Evolutionary conservation across 1,140 invertebrate genomes (phyloP).

Genomic region (Dolichoris vasculosae): DNA sequence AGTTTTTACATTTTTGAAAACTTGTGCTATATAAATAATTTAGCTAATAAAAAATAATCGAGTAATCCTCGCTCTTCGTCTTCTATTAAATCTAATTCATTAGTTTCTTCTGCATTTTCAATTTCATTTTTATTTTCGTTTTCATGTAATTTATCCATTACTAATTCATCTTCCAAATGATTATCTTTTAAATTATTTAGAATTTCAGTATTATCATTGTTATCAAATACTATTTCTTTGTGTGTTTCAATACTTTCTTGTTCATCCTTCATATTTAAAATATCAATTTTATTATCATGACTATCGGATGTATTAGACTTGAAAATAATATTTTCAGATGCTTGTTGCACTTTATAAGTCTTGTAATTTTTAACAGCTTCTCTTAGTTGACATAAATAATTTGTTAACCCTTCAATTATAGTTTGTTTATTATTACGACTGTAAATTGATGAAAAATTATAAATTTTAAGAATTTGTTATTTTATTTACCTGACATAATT

Average conservation of each 20-base stretch:
- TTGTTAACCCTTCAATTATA: constrained; percentile 68
- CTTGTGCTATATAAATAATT: constrained; percentile 64
- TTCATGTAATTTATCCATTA: background rate
- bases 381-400: constrained; percentile 73
- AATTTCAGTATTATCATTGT: constrained; percentile 4
- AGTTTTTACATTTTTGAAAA: background rate
- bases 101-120: constrained; percentile 44
- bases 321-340: constrained; percentile 43
- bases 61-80: constrained; percentile 64
- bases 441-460: constrained; percentile 7
- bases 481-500: constrained; percentile 70
- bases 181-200: constrained; percentile 19
- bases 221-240: background rate
- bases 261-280: constrained; percentile 1
- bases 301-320: constrained; percentile 12
- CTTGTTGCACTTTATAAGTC: constrained; percentile 62
- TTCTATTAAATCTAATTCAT: constrained; percentile 50
- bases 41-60: constrained; percentile 66
- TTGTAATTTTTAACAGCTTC: constrained; percentile 73
- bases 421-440: constrained; percentile 28
- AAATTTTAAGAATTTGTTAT: constrained; percentile 28
- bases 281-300: constrained; percentile 8
- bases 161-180: constrained; percentile 27
- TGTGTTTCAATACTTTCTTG: background rate
- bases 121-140: constrained; percentile 27